Evolutionary conservation across 2,113 vertebrate genomes (phyloP).

Genomic region (Phyllostomus hastatus): DNA sequence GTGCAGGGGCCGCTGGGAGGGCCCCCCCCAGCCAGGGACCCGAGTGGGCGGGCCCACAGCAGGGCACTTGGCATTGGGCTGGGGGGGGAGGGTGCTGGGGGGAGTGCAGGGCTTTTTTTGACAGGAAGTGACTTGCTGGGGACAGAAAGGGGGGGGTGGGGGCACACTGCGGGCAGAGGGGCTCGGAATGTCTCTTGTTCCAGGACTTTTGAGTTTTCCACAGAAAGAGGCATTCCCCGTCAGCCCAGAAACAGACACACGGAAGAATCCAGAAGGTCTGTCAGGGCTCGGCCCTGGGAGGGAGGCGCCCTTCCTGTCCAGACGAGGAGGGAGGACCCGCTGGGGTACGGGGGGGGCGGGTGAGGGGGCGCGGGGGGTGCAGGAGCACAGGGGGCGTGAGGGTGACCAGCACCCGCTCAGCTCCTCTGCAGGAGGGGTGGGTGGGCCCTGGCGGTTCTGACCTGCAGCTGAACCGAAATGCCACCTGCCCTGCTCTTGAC

Average conservation of each 20-base stretch:
- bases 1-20: too few species aligned
- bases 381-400: too few species aligned
- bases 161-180: too few species aligned
- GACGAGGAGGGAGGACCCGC: background rate
- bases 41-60: background rate
- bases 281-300: conserved; percentile 15
- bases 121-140: conserved; percentile 62
- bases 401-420: background rate
- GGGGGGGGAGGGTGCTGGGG: background rate
- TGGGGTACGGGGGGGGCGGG: background rate
- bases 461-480: background rate
- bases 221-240: conserved; percentile 43
- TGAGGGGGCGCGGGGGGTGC: too few species aligned
- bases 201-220: conserved; percentile 56
- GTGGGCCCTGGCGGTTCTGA: background rate
- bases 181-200: background rate
- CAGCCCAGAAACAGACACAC: conserved; percentile 70
- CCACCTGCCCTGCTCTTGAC: background rate
- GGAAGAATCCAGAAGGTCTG: conserved; percentile 69
- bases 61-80: background rate
- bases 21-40: background rate
- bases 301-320: conserved; percentile 69
- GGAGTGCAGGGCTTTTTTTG: background rate
- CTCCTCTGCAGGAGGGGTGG: background rate
- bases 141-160: background rate